Conservation (phyloP, 2,797 vertebrate genomes). For the Setipinna tenuifilis region DNA sequence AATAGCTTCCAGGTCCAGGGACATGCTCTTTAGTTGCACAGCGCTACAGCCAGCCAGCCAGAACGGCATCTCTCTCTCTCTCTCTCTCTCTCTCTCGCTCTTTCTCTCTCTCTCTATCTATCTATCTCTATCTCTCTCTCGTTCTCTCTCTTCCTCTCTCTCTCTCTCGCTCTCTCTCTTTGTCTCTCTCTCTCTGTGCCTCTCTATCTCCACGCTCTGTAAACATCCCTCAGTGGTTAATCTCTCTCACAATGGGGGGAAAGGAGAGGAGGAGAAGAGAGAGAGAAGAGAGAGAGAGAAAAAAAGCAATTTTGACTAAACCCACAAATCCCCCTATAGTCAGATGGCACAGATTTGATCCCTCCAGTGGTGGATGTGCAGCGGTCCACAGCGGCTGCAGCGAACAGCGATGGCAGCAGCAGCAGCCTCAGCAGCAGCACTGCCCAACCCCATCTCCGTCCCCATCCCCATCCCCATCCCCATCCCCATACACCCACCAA, state of each 20-base stretch:
- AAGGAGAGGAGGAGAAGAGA: background rate
- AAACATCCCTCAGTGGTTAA: constrained; percentile 81
- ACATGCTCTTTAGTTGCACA: constrained; percentile 67
- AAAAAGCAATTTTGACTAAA: constrained; percentile 85
- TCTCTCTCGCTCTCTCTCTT: background rate
- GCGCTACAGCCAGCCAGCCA: constrained; percentile 37
- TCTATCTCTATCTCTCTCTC: background rate
- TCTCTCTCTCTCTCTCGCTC: background rate
- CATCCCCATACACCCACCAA: constrained; percentile 63
- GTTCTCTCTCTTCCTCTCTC: background rate
- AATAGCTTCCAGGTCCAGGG: constrained; percentile 62
- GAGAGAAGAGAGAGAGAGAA: background rate
- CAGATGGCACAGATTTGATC: constrained; percentile 86
- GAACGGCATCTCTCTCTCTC: constrained; percentile 11
- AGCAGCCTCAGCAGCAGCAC: constrained; percentile 43
- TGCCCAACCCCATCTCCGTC: constrained; percentile 46
- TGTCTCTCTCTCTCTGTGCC: background rate
- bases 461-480: too few species aligned
- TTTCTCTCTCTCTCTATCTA: background rate
- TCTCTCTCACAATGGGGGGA: constrained; percentile 73
- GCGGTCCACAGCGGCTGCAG: constrained; percentile 52
- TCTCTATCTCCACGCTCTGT: constrained; percentile 47
- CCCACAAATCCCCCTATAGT: constrained; percentile 82
- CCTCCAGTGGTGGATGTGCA: constrained; percentile 74
- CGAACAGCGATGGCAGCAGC: background rate